Percentiles rank a stretch among this genome's conserved stretches.
Evolutionary conservation across 2,797 vertebrate genomes (phyloP).

Genomic region (Melanotaenia nigrans): DNA sequence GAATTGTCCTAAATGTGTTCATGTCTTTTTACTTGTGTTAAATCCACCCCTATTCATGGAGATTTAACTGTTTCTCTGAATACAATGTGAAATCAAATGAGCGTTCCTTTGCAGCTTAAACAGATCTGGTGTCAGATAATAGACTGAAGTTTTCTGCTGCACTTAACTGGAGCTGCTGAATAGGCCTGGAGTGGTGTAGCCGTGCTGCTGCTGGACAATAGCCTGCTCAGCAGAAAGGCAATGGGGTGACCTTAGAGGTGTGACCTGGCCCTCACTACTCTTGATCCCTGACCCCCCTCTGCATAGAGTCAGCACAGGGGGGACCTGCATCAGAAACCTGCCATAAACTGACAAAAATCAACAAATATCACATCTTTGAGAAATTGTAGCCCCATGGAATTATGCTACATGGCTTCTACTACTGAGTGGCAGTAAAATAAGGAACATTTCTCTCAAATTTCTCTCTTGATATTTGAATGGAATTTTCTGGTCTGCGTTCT

Average conservation of each 20-base stretch:
- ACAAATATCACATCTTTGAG: slow-evolving; percentile 6
- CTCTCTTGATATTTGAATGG: background rate
- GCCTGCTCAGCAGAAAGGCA: slow-evolving; percentile 70
- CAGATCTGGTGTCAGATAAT: slow-evolving; percentile 69
- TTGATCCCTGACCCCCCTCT: slow-evolving; percentile 63
- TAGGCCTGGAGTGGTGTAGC: slow-evolving; percentile 61
- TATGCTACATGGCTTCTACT: background rate
- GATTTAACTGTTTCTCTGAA: slow-evolving; percentile 73
- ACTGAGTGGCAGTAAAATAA: background rate
- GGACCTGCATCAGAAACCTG: slow-evolving; percentile 23
- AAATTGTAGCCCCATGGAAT: background rate
- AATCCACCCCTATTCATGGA: slow-evolving; percentile 67
- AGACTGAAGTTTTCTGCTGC: slow-evolving; percentile 59
- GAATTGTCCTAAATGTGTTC: slow-evolving; percentile 60
- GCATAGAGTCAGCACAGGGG: slow-evolving; percentile 46
- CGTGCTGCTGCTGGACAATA: slow-evolving; percentile 71
- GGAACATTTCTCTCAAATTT: background rate
- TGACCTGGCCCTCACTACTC: slow-evolving; percentile 36
- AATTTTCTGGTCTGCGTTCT: slow-evolving; percentile 6
- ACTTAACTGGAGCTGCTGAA: slow-evolving; percentile 70
- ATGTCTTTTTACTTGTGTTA: slow-evolving; percentile 69
- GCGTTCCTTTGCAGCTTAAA: slow-evolving; percentile 67
- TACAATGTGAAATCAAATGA: slow-evolving; percentile 76
- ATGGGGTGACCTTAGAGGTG: slow-evolving; percentile 62
- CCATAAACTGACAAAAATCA: slow-evolving; percentile 31